Base-by-base conservation (phyloP, 2,113 vertebrate genomes). In the Dissostichus mawsoni region DNA sequence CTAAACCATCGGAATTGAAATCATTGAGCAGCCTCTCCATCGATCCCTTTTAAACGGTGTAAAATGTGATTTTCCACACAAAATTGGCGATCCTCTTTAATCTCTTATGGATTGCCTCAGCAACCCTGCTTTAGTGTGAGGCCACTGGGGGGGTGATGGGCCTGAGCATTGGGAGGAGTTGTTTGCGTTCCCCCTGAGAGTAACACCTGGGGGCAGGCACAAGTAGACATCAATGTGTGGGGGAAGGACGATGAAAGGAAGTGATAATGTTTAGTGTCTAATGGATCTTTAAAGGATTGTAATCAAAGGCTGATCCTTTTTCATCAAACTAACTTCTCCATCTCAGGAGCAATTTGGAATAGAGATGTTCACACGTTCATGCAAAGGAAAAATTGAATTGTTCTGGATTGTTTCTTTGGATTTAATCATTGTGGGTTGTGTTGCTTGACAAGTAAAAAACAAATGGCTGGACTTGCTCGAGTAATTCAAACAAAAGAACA, bases 31-130 rank as follows among this genome's bases (percentile, higher is more conserved):
- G 63, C 62, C 69, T 84, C 70, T 48, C 41, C 71, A 92, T 89
- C 62, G 70, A 92, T 89, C 76, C 82, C 25, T 17, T 79, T 87
- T 85, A 83, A 88, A 82, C 66, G 17, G 81, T 81, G 78, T 76
- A 83, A 92, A 87, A 90, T 89, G 82, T 76, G 82, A 92, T 90
- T 87, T 90, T 89, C 83, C 69, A 70, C 76, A 69, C 68, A 78
- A 72, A 41, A 85, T 76, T 71, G 80, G 89, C 88, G 89, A 90
- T 90, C 83, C 75, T 65, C 69, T 94, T 90, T 91, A 91, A 93
- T 92, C 87, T 87, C 53, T 56, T 68, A 79, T 86, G 76, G 89
- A 93, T 93, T 80, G 78, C 59, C 81, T 57, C 64, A 82, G 81
- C 78, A 83, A 71, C 36, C 68, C 63, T 18, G 67, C 67, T 90